Base-by-base conservation (phyloP, 2,797 vertebrate genomes). In the Moxostoma hubbsi region DNA sequence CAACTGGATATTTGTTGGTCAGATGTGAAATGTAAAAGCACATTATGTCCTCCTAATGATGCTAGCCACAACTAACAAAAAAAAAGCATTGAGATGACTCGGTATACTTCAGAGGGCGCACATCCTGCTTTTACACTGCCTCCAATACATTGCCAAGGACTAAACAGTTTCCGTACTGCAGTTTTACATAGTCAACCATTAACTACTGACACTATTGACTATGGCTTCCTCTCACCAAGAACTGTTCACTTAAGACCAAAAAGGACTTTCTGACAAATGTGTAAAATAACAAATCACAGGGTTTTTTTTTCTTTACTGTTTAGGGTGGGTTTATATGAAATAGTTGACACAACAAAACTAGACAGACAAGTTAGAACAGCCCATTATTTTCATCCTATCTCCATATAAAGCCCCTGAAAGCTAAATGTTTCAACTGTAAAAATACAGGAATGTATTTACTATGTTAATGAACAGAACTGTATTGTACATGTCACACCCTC, bases 1-100 rank as follows among this genome's bases (percentile, higher is more conserved):
- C 62, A 64, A 64, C 24, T 13, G 43, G 62, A 15, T 47, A 46
- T 64, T 64, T 64, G n/a, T 7, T 63, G 45, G 13, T 64, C 62
- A 47, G 6, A 47, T 43, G 62, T 13, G 43, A 64, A 64, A 64
- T 8, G 13, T 64, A 46, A 47, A 64, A 64, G 62, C 43, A 64
- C 62, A 64, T 64, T n/a, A 64, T 46, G 43, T 46, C 15, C 18
- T 4, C 43, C 36, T 64, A 13, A 64, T 64, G 43, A 64, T 9
- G 43, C 62, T 43, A 64, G 7, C 62, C 46, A 9, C 13, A 47
- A 64, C 46, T 15, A 64, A 47, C 43, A 7, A 47, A 64, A 64
- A 2, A 9, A 12, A 64, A 64, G 62, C 5, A 18, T 9, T 64
- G 2, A 15, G 13, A 64, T 64, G 62, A 64, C 43, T 64, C 13